Conservation (phyloP, 2,888 invertebrate genomes). For the Beris chalybata region DNA sequence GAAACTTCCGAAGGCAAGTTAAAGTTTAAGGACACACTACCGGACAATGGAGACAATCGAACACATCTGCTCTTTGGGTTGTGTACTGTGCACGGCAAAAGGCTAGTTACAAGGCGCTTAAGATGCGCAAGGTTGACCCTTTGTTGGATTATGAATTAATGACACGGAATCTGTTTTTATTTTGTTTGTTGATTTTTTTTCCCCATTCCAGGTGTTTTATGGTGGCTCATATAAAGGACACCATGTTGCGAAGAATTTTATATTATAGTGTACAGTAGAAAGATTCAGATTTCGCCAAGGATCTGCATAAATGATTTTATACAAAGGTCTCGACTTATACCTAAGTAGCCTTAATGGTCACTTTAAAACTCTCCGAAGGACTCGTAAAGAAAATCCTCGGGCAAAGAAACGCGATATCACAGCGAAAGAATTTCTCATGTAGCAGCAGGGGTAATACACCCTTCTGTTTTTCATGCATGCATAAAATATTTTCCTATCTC, state of each 20-base stretch:
- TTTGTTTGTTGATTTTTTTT: slow-evolving; percentile 4
- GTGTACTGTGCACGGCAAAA: slow-evolving; percentile 1
- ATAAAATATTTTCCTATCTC: slow-evolving; percentile 27
- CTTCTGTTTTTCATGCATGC: slow-evolving; percentile 25
- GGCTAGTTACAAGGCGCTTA: slow-evolving; percentile 15
- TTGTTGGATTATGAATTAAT: slow-evolving; percentile 26
- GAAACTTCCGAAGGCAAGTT: slow-evolving; percentile 22
- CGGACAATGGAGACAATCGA: slow-evolving; percentile 25
- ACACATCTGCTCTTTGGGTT: slow-evolving; percentile 21
- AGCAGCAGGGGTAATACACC: slow-evolving; percentile 11
- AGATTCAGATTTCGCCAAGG: no score
- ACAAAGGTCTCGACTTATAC: no score
- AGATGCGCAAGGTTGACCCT: slow-evolving; percentile 20
- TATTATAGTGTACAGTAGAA: background rate
- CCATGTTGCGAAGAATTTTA: slow-evolving; percentile 3
- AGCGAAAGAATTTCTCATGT: background rate
- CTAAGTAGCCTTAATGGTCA: slow-evolving; percentile 14
- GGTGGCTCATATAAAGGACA: background rate
- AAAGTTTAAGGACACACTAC: slow-evolving; percentile 27
- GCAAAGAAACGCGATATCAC: slow-evolving; percentile 2
- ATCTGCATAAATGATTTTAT: no score
- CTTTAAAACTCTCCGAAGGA: background rate
- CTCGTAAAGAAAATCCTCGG: background rate
- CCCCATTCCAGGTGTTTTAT: slow-evolving; percentile 11
- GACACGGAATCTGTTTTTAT: slow-evolving; percentile 25